phyloP scores from a whole-genome alignment of 2,797 vertebrate genomes.

The Carcharodon carcharias region DNA sequence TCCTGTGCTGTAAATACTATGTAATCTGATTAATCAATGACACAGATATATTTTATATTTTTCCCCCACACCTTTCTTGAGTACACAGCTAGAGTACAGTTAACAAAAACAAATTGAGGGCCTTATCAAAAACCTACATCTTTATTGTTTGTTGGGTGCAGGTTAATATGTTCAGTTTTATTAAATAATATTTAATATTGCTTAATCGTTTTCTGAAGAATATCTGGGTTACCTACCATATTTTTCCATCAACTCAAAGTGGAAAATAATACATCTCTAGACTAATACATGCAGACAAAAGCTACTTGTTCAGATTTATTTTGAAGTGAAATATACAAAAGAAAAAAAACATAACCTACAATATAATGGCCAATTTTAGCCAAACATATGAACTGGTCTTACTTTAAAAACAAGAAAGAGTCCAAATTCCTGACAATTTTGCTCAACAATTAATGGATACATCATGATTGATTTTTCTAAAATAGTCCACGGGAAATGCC shows the following conservation, averaged over 20 bases:
- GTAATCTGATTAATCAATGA: too few relatives aligned
- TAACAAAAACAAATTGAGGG: too few relatives aligned
- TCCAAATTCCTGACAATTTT: background rate
- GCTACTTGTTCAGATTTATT: background rate
- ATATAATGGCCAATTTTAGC: background rate
- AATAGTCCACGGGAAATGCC: background rate
- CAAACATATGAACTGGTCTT: background rate
- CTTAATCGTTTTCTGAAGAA: too few relatives aligned
- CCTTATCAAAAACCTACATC: too few relatives aligned
- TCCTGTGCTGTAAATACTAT: too few relatives aligned
- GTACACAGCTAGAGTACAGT: background rate
- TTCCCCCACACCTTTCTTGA: background rate
- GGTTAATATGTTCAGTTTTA: too few relatives aligned
- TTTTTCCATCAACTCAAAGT: background rate
- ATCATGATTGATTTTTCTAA: background rate
- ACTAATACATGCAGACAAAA: background rate
- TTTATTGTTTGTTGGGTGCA: too few relatives aligned
- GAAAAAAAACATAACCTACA: background rate
- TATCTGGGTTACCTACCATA: background rate
- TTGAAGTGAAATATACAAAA: background rate
- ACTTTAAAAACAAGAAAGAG: background rate
- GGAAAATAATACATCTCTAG: background rate
- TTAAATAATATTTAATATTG: too few relatives aligned
- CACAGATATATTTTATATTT: too few relatives aligned
- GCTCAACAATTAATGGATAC: background rate